Evolutionary conservation across 2,113 vertebrate genomes (phyloP).

Genomic region (Hydropotes inermis): DNA sequence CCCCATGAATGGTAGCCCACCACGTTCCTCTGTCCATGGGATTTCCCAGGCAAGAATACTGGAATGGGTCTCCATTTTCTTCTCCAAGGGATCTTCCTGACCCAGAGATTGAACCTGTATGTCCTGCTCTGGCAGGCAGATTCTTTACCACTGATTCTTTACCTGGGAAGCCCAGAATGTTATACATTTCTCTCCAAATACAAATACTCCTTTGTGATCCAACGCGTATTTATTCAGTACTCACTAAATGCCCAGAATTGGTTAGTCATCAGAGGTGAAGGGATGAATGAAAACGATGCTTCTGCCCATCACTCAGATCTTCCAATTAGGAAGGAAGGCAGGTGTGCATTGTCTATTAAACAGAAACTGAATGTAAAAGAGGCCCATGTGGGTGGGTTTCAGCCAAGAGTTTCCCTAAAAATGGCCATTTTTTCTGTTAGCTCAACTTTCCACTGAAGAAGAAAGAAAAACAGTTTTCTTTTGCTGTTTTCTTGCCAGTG

Average conservation of each 20-base stretch:
- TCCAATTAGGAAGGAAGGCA: too few relatives aligned
- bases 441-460: background rate
- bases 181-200: background rate
- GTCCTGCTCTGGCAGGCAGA: background rate
- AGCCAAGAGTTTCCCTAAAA: background rate
- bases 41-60: background rate
- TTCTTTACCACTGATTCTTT: background rate
- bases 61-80: background rate
- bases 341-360: background rate
- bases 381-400: background rate
- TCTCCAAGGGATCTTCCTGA: background rate
- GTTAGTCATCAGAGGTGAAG: background rate
- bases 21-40: background rate
- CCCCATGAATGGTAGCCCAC: background rate
- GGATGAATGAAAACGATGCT: too few relatives aligned
- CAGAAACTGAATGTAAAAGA: accelerated
- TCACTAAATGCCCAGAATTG: background rate
- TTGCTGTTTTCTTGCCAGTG: background rate
- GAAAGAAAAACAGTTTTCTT: background rate
- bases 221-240: background rate
- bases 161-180: background rate
- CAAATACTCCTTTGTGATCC: background rate
- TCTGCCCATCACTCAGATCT: accelerated
- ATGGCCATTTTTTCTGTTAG: background rate
- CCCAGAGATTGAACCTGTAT: background rate